Base-by-base conservation (phyloP, 2,797 vertebrate genomes). In the Tenualosa ilisha region DNA sequence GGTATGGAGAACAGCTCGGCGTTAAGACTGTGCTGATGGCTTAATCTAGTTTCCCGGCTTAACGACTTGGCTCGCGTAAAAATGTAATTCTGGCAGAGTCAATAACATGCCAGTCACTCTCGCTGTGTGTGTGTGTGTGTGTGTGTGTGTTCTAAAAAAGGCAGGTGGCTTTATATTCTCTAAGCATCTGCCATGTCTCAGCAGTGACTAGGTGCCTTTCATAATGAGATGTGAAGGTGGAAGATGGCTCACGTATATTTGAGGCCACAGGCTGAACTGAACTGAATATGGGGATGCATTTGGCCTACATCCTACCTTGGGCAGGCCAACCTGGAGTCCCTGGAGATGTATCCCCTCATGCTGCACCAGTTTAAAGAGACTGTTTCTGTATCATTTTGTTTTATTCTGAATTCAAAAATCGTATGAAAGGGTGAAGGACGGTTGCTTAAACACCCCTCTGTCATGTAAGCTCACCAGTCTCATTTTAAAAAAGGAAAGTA, bases 41-140 rank as follows among this genome's bases (percentile, higher is more conserved):
- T 79, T 79, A 46, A 79, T 79, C 72, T 46, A 79, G 72, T 79
- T 79, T 79, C 37, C 40, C 72, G 72, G 72, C 72, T 79, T 79
- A 79, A 79, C 72, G 40, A 79, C 72, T 79, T 79, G 37, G 72
- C 72, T 79, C 37, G 1, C 72, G 72, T 46, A 37, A 75, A 75
- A 75, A 22, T 46, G 11, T 43, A 46, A 79, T 79, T 79, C 40
- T 79, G 72, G 72, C 72, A 79, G 65, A 72, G 40, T 79, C 72
- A 43, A 79, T 79, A 46, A 43, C 37, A 79, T 46, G 40, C 37
- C 72, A 79, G 72, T 79, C 72, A 79, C 72, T 43, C 72, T 7
- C 0, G 24, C 40, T 43, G 72, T 61, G 37, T 79, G 68, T 75
- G 72, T 79, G 72, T 37, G 72, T 65, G 6, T n/a, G 31, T 12